Percentiles rank a stretch among this genome's conserved stretches.
These are phyloP conservation scores for Acropora yongei DNA, from an alignment of 64 coral and sea anemone genomes.

Conservation along the genomic window DNA sequence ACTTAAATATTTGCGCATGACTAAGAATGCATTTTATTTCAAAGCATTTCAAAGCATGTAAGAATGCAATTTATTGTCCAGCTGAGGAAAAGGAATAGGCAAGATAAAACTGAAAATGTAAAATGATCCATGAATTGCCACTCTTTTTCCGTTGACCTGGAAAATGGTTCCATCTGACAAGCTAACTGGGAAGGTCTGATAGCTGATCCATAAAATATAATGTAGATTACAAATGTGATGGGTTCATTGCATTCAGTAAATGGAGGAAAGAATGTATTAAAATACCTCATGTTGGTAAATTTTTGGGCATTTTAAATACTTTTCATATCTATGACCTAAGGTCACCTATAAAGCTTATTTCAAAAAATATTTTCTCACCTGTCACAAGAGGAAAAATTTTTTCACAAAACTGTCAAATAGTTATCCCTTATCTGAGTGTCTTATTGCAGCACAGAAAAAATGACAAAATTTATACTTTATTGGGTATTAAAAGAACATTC, in stretches of 20 bases:
- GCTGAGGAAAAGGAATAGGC: background rate
- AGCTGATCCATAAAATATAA: too few species aligned
- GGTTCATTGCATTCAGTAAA: background rate
- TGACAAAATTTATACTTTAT: background rate
- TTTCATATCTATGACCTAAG: background rate
- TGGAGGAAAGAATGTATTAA: background rate
- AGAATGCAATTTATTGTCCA: too few species aligned
- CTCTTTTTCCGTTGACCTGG: background rate
- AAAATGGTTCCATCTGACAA: background rate
- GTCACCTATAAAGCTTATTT: background rate
- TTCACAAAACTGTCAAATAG: background rate
- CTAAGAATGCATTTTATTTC: too few species aligned
- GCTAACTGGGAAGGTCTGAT: too few species aligned
- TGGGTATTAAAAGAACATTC: background rate
- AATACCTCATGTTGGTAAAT: background rate
- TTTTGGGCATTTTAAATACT: background rate
- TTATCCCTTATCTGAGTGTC: background rate
- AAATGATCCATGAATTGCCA: background rate
- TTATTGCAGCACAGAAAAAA: background rate
- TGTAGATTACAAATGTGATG: too few species aligned
- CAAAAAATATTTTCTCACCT: too few species aligned
- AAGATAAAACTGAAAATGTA: background rate
- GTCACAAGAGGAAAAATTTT: background rate
- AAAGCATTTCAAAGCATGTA: too few species aligned
- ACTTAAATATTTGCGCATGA: background rate